Evolutionary conservation across 2,113 vertebrate genomes (phyloP).

Genomic region (Calyptommatus sinebrachiatus): DNA sequence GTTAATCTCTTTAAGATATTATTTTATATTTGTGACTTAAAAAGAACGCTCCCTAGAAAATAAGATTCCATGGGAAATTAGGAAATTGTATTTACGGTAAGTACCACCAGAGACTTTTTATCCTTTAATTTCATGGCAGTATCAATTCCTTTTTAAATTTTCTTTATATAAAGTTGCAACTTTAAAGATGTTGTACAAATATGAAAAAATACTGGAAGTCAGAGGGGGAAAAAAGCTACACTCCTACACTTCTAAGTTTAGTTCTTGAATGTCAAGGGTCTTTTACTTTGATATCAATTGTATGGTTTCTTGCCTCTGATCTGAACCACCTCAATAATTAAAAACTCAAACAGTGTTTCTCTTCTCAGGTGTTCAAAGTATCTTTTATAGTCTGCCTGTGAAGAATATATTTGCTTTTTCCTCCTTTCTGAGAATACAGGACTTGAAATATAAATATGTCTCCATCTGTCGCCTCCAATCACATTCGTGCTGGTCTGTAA

Average conservation of each 20-base stretch:
- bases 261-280: conserved; percentile 38
- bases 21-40: conserved; percentile 45
- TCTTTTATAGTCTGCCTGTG: conserved; percentile 29
- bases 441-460: conserved; percentile 42
- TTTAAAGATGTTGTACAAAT: neutral
- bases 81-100: neutral
- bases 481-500: conserved; percentile 39
- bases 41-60: neutral
- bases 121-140: neutral
- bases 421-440: conserved; percentile 32
- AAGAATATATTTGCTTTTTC: conserved; percentile 30
- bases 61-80: neutral
- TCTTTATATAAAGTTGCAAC: neutral
- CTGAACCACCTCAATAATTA: conserved; percentile 18
- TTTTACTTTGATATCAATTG: neutral
- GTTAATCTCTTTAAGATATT: conserved; percentile 47
- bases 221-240: conserved; percentile 4
- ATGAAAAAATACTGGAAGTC: conserved; percentile 38
- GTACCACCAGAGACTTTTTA: neutral
- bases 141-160: neutral
- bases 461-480: conserved; percentile 29
- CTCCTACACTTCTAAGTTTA: conserved; percentile 27
- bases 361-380: conserved; percentile 26
- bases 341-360: conserved; percentile 36
- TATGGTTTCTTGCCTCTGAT: neutral